Percentiles rank a stretch among this genome's conserved stretches.
Evolutionary conservation across 2,888 invertebrate species (phyloP).

Genomic region (Molorchus minor): DNA sequence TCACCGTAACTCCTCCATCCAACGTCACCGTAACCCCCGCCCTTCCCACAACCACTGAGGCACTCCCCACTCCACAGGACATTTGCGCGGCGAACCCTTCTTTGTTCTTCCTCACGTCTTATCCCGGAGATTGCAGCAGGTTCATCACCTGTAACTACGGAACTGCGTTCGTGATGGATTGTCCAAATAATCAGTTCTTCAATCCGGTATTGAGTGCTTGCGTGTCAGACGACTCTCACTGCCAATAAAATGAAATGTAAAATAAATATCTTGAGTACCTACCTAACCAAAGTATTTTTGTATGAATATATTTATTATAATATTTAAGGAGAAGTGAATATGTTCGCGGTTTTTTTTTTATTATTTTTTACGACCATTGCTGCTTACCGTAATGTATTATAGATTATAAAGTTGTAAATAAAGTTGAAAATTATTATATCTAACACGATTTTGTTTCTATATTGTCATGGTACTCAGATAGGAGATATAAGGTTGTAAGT

Average conservation of each 20-base stretch:
- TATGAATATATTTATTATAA: background rate
- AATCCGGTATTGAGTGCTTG: conserved; percentile 26
- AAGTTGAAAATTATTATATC: no score
- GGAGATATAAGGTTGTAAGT: no score
- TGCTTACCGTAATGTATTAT: no score
- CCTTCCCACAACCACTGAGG: background rate
- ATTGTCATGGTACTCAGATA: no score
- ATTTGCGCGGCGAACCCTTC: background rate
- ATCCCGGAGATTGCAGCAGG: conserved; percentile 25
- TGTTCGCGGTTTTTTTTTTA: no score
- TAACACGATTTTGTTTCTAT: no score
- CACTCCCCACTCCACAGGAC: background rate
- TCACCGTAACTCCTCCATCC: background rate
- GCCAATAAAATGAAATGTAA: no score
- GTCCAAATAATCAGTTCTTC: conserved; percentile 29
- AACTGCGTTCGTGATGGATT: conserved; percentile 17
- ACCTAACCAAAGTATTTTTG: no score
- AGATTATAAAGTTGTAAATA: no score
- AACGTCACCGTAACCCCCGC: background rate
- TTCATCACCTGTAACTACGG: conserved; percentile 36
- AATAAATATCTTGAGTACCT: no score
- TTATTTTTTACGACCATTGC: no score
- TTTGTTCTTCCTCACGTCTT: conserved; percentile 22
- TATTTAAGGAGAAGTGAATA: background rate
- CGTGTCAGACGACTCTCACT: conserved; percentile 1